Base-by-base conservation (phyloP, 2,888 invertebrate species). In the Tupiocoris notatus region DNA sequence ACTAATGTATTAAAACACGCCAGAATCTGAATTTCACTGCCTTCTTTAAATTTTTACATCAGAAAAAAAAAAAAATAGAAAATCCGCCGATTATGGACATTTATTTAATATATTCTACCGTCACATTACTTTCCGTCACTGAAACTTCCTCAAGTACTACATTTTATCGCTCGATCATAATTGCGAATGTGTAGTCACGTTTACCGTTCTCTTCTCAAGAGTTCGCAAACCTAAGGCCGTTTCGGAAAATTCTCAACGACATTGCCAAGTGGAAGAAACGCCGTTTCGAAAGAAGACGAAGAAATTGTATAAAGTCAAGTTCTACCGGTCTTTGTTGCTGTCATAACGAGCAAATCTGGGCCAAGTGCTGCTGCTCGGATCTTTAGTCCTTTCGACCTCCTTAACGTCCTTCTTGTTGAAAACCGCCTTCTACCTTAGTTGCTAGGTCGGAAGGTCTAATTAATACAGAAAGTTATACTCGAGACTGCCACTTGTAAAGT, bases 341-440 rank as follows among this genome's bases (percentile, higher is more conserved):
- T 70, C 70, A 70, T 70, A 70, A 70, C 70, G 70, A 70, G 70
- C n/a, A 70, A 70, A 70, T 70, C 57, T 70, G 70, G 70, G 70
- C 24, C 70, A 70, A 70, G 70, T 6, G 70, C 59, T 39, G 39
- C 12, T 39, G 6, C 39, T 12, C 12, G 39, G 39, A 39, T 39
- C 23, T 70, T 21, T 58, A 70, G 59, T 18, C 70, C 64, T 64
- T 20, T 39, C 39, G 7, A 17, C 64, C 64, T 17, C 54, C 18
- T 39, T 39, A 39, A 39, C 39, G 39, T 39, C 39, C 39, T 39
- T 39, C 39, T 39, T 7, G 39, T 39, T 39, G 39, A 39, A 39
- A 39, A 39, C 39, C 39, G 39, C 39, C 39, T 39, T 12, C 39
- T 39, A 39, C 39, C 39, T 39, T 12, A 39, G 39, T 39, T 39